These are phyloP conservation scores for Synanceia verrucosa DNA, from an alignment of 2,797 vertebrate species.

Conservation along the genomic window DNA sequence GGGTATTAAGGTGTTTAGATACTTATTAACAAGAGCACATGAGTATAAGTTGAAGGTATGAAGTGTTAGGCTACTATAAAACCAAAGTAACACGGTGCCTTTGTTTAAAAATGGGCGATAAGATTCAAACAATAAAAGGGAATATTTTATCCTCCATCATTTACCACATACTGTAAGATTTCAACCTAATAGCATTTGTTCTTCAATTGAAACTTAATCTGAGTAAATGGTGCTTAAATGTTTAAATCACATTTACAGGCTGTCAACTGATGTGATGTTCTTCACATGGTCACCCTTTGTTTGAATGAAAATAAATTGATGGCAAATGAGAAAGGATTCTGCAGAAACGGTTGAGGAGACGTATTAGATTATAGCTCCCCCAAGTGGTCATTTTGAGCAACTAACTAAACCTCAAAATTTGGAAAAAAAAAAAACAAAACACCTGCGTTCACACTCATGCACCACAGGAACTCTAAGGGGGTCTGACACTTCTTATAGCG, in stretches of 20 bases:
- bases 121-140: constrained; percentile 51
- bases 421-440: not conserved
- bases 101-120: constrained; percentile 43
- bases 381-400: constrained; percentile 64
- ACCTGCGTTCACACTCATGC: not conserved
- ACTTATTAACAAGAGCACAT: constrained; percentile 31
- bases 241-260: constrained; percentile 87
- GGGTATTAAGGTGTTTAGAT: constrained; percentile 5
- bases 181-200: constrained; percentile 82
- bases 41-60: constrained; percentile 6
- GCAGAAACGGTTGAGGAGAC: constrained; percentile 39
- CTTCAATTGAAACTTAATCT: constrained; percentile 84
- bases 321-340: constrained; percentile 76
- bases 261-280: constrained; percentile 85
- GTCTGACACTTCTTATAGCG: constrained; percentile 30
- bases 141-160: constrained; percentile 63
- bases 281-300: constrained; percentile 84
- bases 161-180: constrained; percentile 75
- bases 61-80: constrained; percentile 1
- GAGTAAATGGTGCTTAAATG: constrained; percentile 85
- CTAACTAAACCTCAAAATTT: constrained; percentile 8
- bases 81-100: constrained; percentile 8
- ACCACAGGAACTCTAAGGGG: constrained; percentile 7
- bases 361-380: constrained; percentile 72
- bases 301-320: constrained; percentile 83